Conservation (phyloP, 2,797 vertebrate species). For the Danio aesculapii region DNA sequence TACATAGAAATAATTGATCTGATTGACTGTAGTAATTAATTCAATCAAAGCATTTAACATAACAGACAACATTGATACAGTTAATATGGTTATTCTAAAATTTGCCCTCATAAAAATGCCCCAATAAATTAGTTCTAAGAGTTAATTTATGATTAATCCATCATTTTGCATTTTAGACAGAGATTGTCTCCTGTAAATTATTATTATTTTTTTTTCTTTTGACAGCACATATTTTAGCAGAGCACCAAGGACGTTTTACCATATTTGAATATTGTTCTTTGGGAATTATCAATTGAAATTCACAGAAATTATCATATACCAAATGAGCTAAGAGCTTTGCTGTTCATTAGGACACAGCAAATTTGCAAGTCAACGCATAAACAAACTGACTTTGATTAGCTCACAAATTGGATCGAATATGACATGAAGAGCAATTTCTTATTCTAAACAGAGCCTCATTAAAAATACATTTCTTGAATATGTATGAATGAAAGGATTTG, state of each 20-base stretch:
- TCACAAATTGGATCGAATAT: slow-evolving; percentile 48
- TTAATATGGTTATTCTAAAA: no score
- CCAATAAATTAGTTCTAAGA: no score
- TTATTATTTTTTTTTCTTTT: background rate
- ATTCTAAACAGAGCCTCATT: slow-evolving; percentile 30
- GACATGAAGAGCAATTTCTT: slow-evolving; percentile 53
- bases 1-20: no score
- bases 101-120: no score
- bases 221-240: background rate
- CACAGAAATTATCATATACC: slow-evolving; percentile 46
- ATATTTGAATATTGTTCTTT: slow-evolving; percentile 35
- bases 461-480: slow-evolving; percentile 21
- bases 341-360: slow-evolving; percentile 49
- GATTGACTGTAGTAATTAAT: no score
- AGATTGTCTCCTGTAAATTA: slow-evolving; percentile 7
- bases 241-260: slow-evolving; percentile 21
- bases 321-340: slow-evolving; percentile 44
- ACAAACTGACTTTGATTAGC: slow-evolving; percentile 34
- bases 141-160: no score
- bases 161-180: background rate
- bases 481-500: slow-evolving; percentile 7
- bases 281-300: slow-evolving; percentile 51
- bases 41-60: no score
- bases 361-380: slow-evolving; percentile 53
- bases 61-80: no score